Evolutionary conservation across 2,888 invertebrate genomes (phyloP).

Genomic region (Minunthozetes semirufus): DNA sequence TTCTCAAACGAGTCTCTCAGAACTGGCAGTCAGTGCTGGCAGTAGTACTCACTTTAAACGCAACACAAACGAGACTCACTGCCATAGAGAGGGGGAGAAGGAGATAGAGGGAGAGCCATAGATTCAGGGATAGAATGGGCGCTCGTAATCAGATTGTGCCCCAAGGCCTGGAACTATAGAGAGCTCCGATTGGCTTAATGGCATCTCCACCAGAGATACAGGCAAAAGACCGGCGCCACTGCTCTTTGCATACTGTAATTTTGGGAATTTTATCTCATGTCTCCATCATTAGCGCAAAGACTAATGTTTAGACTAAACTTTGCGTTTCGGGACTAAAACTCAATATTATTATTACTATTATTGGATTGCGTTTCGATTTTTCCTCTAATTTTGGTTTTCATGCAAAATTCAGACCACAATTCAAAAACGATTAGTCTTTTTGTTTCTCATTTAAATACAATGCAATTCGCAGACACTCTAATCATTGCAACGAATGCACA

Average conservation of each 20-base stretch:
- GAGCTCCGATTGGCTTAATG: not conserved
- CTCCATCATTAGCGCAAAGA: not conserved
- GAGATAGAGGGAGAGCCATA: not conserved
- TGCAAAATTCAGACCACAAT: too few species aligned
- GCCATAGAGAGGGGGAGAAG: not conserved
- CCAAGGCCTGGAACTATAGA: not conserved
- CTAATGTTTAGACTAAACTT: not conserved
- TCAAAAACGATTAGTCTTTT: too few species aligned
- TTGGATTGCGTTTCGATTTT: too few species aligned
- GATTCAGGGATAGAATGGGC: not conserved
- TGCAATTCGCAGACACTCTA: too few species aligned
- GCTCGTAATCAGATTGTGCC: constrained; percentile 9
- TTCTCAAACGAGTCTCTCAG: too few species aligned
- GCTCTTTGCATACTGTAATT: constrained; percentile 9
- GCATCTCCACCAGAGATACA: constrained; percentile 2
- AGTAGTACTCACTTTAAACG: not conserved
- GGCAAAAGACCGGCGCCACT: not conserved
- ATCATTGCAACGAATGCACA: too few species aligned
- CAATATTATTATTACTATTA: too few species aligned
- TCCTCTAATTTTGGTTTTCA: too few species aligned
- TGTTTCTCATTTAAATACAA: too few species aligned
- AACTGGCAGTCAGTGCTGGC: not conserved
- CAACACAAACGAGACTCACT: too few species aligned
- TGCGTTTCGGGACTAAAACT: too few species aligned
- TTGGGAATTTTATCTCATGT: constrained; percentile 11